Conservation (phyloP, 2,888 invertebrate genomes). For the Pasiphila rectangulata region DNA sequence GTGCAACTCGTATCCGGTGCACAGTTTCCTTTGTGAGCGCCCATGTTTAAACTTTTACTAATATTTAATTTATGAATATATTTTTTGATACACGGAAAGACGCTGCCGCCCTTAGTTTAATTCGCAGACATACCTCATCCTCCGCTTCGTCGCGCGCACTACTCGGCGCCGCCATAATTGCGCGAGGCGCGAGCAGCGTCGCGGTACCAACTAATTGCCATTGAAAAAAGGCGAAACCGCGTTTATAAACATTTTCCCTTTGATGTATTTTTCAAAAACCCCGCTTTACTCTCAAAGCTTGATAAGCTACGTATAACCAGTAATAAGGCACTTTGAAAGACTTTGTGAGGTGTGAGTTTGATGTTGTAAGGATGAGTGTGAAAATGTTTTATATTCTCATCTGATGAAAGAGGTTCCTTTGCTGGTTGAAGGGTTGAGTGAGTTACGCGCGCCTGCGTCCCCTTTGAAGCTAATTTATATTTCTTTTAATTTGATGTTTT, state of each 20-base stretch:
- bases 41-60: too few relatives aligned
- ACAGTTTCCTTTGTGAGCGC: too few relatives aligned
- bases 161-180: constrained; percentile 69
- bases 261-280: constrained; percentile 70
- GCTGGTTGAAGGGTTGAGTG: constrained; percentile 41
- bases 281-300: constrained; percentile 62
- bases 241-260: constrained; percentile 77
- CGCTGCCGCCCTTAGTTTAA: too few relatives aligned
- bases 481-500: constrained; percentile 28
- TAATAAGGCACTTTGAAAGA: constrained; percentile 75
- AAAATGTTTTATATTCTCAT: constrained; percentile 47
- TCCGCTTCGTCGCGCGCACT: constrained; percentile 21
- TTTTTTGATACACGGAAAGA: too few relatives aligned
- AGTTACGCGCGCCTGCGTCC: constrained; percentile 28
- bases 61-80: too few relatives aligned
- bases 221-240: constrained; percentile 81
- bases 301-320: constrained; percentile 72
- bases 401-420: constrained; percentile 53
- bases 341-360: constrained; percentile 59
- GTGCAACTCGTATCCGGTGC: too few relatives aligned
- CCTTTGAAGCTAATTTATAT: constrained; percentile 46
- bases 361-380: constrained; percentile 54
- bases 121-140: constrained; percentile 44
- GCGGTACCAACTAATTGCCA: constrained; percentile 80
- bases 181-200: constrained; percentile 68